Percentiles rank a stretch among this genome's conserved stretches.
phyloP scores from a whole-genome alignment of 2,113 vertebrate genomes.

The Actenoides lindsayi region DNA sequence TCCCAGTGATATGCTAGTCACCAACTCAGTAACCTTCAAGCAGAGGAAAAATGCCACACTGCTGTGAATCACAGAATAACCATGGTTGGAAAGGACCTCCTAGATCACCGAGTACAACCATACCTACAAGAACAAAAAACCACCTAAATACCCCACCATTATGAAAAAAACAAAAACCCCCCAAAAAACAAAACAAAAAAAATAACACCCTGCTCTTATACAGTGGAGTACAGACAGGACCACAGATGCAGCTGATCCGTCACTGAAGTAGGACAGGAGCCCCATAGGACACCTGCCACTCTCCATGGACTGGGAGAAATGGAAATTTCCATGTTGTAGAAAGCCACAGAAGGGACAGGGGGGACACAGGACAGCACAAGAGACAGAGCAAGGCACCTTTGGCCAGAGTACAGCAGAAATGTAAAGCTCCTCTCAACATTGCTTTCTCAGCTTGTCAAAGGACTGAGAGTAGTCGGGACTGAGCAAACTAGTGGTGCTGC shows the following conservation, averaged over 20 bases:
- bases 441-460: neutral
- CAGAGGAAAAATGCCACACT: neutral
- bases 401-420: neutral
- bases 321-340: neutral
- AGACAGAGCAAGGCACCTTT: neutral
- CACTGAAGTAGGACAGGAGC: neutral
- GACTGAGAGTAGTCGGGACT: neutral
- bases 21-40: neutral
- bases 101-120: no score
- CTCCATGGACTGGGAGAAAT: neutral
- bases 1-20: conserved; percentile 30
- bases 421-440: neutral
- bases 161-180: no score
- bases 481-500: neutral
- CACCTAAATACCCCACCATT: no score
- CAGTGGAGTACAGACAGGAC: neutral
- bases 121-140: no score
- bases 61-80: neutral
- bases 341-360: neutral
- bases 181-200: no score
- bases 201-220: neutral
- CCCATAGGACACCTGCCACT: fast-evolving
- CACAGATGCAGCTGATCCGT: neutral
- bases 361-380: neutral
- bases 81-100: no score